Percentiles rank a stretch among this genome's conserved stretches.
Evolutionary conservation across 2,888 invertebrate species (phyloP).

Genomic region (Leucoma salicis): DNA sequence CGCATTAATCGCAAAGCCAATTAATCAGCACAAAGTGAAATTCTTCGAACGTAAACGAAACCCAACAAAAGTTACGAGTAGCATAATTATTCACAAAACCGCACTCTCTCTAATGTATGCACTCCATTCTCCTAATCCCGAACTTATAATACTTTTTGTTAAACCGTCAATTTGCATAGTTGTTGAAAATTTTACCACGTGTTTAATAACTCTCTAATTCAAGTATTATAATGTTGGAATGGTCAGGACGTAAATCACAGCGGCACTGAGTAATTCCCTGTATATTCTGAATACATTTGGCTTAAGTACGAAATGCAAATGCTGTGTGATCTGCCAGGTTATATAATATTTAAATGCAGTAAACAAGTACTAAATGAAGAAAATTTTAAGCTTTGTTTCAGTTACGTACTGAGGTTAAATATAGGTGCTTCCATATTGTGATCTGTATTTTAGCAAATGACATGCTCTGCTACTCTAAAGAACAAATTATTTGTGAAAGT

Average conservation of each 20-base stretch:
- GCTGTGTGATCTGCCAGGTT: conserved; percentile 17
- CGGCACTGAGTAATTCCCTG: conserved; percentile 29
- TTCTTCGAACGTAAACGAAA: neutral
- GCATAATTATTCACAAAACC: neutral
- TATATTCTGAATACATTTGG: conserved; percentile 31
- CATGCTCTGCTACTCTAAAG: no score
- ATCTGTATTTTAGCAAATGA: neutral
- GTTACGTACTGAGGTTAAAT: conserved; percentile 2
- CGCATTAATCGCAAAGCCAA: no score
- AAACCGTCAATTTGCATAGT: conserved; percentile 27
- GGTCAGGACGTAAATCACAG: conserved; percentile 24
- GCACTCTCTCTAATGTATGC: conserved; percentile 1
- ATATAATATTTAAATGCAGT: conserved; percentile 50
- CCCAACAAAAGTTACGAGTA: neutral
- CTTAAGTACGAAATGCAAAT: conserved; percentile 29
- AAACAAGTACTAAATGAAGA: conserved; percentile 39
- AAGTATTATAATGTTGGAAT: conserved; percentile 15
- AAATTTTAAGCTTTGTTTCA: conserved; percentile 19
- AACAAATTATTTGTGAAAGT: no score
- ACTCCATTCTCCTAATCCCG: conserved; percentile 9
- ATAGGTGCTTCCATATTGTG: conserved; percentile 3
- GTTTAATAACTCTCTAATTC: conserved; percentile 29
- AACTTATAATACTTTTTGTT: conserved; percentile 25
- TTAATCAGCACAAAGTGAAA: neutral
- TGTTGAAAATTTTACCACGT: conserved; percentile 16